phyloP scores from a whole-genome alignment of 2,888 invertebrate species.

The Pemphredon lugubris region DNA sequence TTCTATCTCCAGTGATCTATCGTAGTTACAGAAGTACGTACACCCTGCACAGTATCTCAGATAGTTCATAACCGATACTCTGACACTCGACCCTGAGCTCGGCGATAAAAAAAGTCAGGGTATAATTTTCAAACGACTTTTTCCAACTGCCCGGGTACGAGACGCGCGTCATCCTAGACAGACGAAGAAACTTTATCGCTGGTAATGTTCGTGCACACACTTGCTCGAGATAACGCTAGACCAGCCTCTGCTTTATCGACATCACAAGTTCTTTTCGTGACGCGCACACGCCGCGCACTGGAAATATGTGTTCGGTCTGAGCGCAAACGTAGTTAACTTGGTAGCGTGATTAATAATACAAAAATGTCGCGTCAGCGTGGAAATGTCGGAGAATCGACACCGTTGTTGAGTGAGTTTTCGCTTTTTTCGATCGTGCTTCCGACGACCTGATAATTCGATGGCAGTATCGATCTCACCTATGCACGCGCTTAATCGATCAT shows the following conservation, averaged over 20 bases:
- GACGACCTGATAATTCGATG: not conserved
- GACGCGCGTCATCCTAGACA: not conserved
- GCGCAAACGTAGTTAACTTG: not conserved
- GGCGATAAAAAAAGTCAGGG: too few species aligned
- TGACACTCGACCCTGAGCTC: too few species aligned
- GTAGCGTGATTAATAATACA: constrained; percentile 18
- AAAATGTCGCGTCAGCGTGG: constrained; percentile 43
- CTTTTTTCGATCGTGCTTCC: not conserved
- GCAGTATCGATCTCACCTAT: not conserved
- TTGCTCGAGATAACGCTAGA: constrained; percentile 23
- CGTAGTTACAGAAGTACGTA: too few species aligned
- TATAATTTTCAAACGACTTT: too few species aligned
- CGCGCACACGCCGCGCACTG: not conserved
- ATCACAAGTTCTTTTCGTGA: constrained; percentile 6
- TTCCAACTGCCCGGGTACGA: too few species aligned
- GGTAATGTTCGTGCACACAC: constrained; percentile 5
- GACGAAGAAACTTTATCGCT: constrained; percentile 8
- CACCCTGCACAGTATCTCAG: too few species aligned
- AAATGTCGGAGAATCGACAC: constrained; percentile 36
- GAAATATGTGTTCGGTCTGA: constrained; percentile 20
- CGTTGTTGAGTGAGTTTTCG: constrained; percentile 56
- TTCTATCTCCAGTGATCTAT: too few species aligned
- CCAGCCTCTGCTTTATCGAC: constrained; percentile 59
- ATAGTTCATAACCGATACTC: too few species aligned
- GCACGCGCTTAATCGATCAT: too few species aligned